Evolutionary conservation across 2,797 vertebrate species (phyloP).

Genomic region (Gallinago stenura): DNA sequence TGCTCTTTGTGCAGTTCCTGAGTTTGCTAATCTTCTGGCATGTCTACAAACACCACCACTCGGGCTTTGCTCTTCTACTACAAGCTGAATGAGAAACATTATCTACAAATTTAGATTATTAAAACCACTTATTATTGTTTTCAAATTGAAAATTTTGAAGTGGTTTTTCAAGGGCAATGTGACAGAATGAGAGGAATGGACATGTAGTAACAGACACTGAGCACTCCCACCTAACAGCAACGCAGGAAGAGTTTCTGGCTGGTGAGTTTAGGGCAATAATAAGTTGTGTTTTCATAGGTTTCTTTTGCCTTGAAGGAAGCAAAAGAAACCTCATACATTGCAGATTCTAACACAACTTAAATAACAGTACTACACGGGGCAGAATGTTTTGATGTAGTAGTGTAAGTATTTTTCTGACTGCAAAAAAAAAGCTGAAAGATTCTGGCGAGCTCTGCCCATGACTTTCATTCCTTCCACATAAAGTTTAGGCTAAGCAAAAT

Average conservation of each 20-base stretch:
- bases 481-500: constrained; percentile 18
- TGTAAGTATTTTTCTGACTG: background rate
- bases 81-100: background rate
- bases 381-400: background rate
- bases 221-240: background rate
- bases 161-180: background rate
- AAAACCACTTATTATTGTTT: background rate
- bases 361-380: background rate
- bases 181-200: background rate
- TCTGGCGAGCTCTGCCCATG: background rate
- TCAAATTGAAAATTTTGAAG: background rate
- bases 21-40: background rate
- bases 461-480: background rate
- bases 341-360: background rate
- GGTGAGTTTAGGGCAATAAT: background rate
- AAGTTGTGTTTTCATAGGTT: background rate
- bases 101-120: background rate
- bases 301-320: background rate
- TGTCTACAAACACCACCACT: background rate
- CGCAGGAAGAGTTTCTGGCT: background rate
- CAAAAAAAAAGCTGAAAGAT: background rate
- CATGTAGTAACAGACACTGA: background rate
- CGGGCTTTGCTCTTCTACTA: background rate
- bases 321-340: background rate
- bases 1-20: background rate